Evolutionary conservation across 1,140 invertebrate genomes (phyloP).

Genomic region (Chrysopa pallens): DNA sequence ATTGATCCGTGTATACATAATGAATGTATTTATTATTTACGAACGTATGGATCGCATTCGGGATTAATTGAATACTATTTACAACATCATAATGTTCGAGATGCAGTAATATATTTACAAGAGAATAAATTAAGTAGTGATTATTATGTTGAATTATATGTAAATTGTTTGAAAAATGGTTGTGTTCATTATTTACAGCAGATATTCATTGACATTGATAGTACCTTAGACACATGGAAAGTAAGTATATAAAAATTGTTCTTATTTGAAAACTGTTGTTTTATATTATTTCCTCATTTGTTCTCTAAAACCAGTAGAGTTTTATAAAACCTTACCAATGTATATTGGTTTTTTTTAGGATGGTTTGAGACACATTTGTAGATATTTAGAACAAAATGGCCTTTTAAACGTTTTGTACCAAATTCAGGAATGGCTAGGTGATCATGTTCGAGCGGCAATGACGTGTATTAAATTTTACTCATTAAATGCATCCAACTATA

Average conservation of each 20-base stretch:
- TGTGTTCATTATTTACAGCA: constrained; percentile 36
- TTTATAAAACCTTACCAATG: no score
- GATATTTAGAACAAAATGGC: constrained; percentile 40
- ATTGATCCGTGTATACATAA: constrained; percentile 41
- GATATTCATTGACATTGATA: constrained; percentile 38
- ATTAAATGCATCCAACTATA: constrained; percentile 30
- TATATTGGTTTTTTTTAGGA: constrained; percentile 22
- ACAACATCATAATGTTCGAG: constrained; percentile 35
- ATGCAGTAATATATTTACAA: constrained; percentile 40
- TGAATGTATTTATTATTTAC: constrained; percentile 54
- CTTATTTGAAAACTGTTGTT: no score
- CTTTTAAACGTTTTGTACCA: constrained; percentile 46
- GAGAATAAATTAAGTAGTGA: constrained; percentile 44
- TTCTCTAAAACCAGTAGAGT: no score
- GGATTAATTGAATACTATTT: constrained; percentile 52
- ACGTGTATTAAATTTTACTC: constrained; percentile 53
- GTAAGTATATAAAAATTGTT: constrained; percentile 19
- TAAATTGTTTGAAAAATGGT: constrained; percentile 41
- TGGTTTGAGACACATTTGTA: constrained; percentile 43
- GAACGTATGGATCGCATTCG: constrained; percentile 45
- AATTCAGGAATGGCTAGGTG: constrained; percentile 44
- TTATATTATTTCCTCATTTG: no score
- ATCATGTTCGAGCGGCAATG: constrained; percentile 51
- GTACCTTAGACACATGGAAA: constrained; percentile 41
- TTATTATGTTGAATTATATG: constrained; percentile 52